Base-by-base conservation (phyloP, 2,888 invertebrate species). In the Eupithecia subumbrata region DNA sequence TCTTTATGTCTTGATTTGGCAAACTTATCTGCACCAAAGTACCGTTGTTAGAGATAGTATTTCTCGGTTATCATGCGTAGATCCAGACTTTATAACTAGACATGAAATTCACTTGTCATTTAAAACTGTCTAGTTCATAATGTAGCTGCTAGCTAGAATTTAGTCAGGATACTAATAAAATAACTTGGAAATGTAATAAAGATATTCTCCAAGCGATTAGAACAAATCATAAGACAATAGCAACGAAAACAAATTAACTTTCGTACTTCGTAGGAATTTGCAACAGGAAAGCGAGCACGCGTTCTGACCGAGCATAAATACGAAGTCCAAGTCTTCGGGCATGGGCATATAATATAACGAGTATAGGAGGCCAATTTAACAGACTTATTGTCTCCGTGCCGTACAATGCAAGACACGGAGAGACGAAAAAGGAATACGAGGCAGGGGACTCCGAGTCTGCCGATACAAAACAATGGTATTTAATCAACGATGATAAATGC, bases 401-500 rank as follows among this genome's bases (percentile, higher is more conserved):
- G 87, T 92, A 94, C 92, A 94, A 93, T 92, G 91, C 93, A 90
- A 91, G 91, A 92, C 91, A 90, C 85, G 89, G 88, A 86, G 87
- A 87, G 89, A 89, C 86, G 89, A 90, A 94, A 94, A 94, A 94
- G 87, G 89, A 93, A 84, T 88, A 92, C 85, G 90, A 91, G 82
- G 80, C 77, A 82, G 91, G 92, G 88, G 91, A 90, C 91, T 89
- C 91, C 89, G 88, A 88, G 90, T 88, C 91, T 91, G 89, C 91
- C 92, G 92, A 92, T 93, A 94, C 94, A 93, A 95, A 94, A 94
- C 95, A 94, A 94, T 94, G 94, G 94, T 94, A 95, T 95, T 95
- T 95, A 95, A 95, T 94, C 95, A 94, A 92, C 91, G 93, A 94
- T 95, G 95, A 95, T 94, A 95, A 94, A 95, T 95, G 95, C 92